These are phyloP conservation scores for Thomomys bottae DNA, from an alignment of 2,113 vertebrate genomes.

Conservation along the genomic window DNA sequence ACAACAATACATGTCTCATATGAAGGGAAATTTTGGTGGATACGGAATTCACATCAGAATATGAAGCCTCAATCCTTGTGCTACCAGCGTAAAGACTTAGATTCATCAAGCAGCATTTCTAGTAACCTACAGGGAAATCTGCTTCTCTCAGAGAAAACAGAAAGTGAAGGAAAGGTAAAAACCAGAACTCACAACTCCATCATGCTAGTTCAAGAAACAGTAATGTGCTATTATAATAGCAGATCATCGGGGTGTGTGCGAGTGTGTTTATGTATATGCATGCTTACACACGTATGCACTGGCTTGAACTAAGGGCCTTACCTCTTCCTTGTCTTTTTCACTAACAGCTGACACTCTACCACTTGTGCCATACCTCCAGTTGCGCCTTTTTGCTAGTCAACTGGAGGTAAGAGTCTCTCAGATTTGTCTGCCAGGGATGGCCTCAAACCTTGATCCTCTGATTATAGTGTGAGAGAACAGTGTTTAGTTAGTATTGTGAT, in stretches of 20 bases:
- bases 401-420: too few species aligned
- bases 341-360: too few species aligned
- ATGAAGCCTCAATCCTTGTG: neutral
- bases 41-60: neutral
- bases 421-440: too few species aligned
- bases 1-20: neutral
- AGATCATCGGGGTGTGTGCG: neutral
- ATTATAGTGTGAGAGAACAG: too few species aligned
- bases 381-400: too few species aligned
- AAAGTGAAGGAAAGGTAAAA: slow-evolving; percentile 33
- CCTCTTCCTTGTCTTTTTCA: too few species aligned
- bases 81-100: neutral
- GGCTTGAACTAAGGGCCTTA: too few species aligned
- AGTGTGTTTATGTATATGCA: too few species aligned
- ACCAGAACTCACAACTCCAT: neutral
- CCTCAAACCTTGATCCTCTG: too few species aligned
- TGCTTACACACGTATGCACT: too few species aligned
- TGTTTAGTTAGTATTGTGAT: too few species aligned
- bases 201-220: neutral
- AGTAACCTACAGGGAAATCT: slow-evolving; percentile 2
- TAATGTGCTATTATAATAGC: neutral
- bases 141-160: slow-evolving; percentile 26
- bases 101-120: neutral
- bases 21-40: neutral
- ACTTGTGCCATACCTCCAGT: too few species aligned